Percentiles rank a stretch among this genome's conserved stretches.
Evolutionary conservation across 2,113 vertebrate genomes (phyloP).

Genomic region (Phylloscopus trochiloides): DNA sequence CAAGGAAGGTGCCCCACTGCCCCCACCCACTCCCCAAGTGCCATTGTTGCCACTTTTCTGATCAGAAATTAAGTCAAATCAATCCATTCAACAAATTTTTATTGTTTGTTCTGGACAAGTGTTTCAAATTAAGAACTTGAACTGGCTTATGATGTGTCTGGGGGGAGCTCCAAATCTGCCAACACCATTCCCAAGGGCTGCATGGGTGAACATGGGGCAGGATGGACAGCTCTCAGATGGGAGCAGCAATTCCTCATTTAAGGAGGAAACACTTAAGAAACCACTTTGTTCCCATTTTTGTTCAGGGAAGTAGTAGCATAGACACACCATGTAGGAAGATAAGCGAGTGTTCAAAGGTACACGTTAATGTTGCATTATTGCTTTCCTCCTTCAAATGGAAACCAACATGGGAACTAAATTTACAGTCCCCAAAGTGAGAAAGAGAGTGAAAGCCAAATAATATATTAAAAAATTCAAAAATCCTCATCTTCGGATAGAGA

Average conservation of each 20-base stretch:
- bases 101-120: background rate
- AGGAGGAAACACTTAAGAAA: background rate
- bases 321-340: background rate
- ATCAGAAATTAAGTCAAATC: background rate
- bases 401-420: background rate
- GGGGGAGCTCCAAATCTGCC: background rate
- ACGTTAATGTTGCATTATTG: background rate
- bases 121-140: background rate
- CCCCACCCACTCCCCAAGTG: background rate
- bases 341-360: background rate
- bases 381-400: background rate
- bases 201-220: accelerated
- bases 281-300: background rate
- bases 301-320: background rate
- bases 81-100: accelerated
- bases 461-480: background rate
- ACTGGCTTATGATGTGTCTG: background rate
- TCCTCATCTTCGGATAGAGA: background rate
- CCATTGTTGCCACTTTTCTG: background rate
- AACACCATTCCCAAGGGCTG: background rate
- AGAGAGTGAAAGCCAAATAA: background rate
- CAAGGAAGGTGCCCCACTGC: background rate
- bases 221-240: background rate
- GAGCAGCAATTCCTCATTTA: background rate
- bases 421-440: background rate